These are phyloP conservation scores for Nothoprocta pentlandii DNA, from an alignment of 2,113 vertebrate genomes.

Conservation along the genomic window DNA sequence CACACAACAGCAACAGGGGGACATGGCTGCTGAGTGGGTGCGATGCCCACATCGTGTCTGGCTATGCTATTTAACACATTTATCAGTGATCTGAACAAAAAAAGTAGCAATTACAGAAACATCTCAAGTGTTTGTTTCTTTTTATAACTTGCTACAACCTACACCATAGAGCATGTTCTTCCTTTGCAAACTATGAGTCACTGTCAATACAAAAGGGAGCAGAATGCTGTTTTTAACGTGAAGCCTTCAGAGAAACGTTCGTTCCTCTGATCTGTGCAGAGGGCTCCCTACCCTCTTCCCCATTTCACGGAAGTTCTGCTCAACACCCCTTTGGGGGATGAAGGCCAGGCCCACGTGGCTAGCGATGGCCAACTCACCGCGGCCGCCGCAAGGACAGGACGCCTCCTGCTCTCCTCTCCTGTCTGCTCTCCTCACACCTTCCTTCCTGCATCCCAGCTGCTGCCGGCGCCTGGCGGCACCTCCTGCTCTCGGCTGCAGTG, in stretches of 20 bases:
- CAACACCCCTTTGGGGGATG: not conserved
- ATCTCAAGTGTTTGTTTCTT: not conserved
- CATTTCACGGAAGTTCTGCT: fast-evolving
- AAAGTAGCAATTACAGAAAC: not conserved
- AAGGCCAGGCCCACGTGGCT: not conserved
- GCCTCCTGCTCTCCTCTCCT: not conserved
- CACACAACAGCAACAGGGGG: not conserved
- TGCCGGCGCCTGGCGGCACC: not conserved
- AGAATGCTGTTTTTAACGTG: not conserved
- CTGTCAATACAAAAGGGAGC: not conserved
- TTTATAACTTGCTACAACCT: not conserved
- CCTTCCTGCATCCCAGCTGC: not conserved
- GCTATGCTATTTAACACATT: not conserved
- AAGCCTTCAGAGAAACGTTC: not conserved
- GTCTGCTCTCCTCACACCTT: not conserved
- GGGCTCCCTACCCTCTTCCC: not conserved
- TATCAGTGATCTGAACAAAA: not conserved
- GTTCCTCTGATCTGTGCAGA: not conserved
- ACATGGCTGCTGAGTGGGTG: not conserved
- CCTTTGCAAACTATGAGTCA: not conserved
- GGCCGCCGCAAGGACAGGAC: not conserved
- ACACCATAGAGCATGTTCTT: not conserved
- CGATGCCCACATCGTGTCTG: not conserved
- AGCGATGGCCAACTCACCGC: not conserved
- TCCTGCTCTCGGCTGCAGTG: not conserved